Conservation (phyloP, 2,113 vertebrate species). For the Laterallus jamaicensis region DNA sequence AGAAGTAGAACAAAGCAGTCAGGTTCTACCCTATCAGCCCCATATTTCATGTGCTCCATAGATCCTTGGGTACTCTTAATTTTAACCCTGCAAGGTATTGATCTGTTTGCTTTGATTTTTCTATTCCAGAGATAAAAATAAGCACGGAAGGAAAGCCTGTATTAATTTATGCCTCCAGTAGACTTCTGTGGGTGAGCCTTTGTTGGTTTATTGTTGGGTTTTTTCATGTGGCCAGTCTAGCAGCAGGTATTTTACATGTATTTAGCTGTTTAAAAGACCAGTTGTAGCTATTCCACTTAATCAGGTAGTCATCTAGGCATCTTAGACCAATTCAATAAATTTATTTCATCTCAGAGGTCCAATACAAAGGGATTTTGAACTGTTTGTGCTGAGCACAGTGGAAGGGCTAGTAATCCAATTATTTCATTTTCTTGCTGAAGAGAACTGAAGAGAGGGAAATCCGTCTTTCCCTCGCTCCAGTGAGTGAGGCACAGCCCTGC, state of each 20-base stretch:
- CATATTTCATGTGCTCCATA: background rate
- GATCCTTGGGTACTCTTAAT: background rate
- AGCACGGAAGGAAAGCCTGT: background rate
- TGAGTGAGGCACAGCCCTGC: background rate
- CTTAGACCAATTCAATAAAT: background rate
- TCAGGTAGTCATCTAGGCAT: background rate
- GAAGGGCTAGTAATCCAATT: constrained; percentile 12
- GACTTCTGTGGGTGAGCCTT: background rate
- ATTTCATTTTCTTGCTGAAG: constrained; percentile 34
- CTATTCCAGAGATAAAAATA: background rate
- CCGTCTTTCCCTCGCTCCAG: background rate
- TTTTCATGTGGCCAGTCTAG: background rate
- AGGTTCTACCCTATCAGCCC: background rate
- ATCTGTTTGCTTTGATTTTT: constrained; percentile 13
- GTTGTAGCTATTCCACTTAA: background rate
- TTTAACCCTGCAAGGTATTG: background rate
- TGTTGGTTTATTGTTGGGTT: background rate
- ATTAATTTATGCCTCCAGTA: background rate
- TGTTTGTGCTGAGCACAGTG: background rate
- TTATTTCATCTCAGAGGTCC: background rate
- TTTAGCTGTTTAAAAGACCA: background rate
- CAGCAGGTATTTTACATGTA: background rate
- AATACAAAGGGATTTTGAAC: background rate
- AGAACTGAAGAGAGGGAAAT: background rate
- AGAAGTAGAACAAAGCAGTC: background rate